A percentile compares a stretch with the other conserved stretches of the same genome.
phyloP scores from a whole-genome alignment of 2,797 vertebrate species.

The Onychomys arenicola region DNA sequence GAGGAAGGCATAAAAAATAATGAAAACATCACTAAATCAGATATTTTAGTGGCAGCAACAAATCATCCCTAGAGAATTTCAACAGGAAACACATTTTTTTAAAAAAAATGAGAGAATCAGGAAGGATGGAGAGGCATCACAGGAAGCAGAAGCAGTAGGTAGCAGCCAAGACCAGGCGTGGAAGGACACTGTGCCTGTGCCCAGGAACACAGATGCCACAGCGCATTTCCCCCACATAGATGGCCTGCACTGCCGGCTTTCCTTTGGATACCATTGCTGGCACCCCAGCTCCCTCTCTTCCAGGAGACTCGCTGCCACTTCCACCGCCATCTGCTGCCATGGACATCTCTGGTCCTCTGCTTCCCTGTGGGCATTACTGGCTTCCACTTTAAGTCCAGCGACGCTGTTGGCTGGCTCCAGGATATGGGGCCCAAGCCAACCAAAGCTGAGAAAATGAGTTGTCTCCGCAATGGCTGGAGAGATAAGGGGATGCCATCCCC shows the following conservation, averaged over 20 bases:
- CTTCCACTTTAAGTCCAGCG: accelerated
- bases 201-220: background rate
- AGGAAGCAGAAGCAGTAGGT: background rate
- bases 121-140: background rate
- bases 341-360: background rate
- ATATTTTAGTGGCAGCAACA: background rate
- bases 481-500: background rate
- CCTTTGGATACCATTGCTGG: too few relatives aligned
- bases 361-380: background rate
- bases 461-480: background rate
- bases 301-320: background rate
- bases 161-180: background rate
- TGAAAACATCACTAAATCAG: background rate
- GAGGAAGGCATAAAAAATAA: background rate
- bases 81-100: background rate
- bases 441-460: background rate
- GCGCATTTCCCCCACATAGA: too few relatives aligned
- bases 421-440: background rate
- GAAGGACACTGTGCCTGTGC: background rate
- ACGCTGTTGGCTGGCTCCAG: background rate
- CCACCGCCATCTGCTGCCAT: background rate
- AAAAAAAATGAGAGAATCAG: background rate
- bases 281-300: background rate
- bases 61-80: background rate
- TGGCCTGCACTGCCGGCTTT: accelerated